A percentile compares a stretch with the other conserved stretches of the same genome.
Evolutionary conservation across 2,113 vertebrate genomes (phyloP).

Genomic region (Passer montanus): DNA sequence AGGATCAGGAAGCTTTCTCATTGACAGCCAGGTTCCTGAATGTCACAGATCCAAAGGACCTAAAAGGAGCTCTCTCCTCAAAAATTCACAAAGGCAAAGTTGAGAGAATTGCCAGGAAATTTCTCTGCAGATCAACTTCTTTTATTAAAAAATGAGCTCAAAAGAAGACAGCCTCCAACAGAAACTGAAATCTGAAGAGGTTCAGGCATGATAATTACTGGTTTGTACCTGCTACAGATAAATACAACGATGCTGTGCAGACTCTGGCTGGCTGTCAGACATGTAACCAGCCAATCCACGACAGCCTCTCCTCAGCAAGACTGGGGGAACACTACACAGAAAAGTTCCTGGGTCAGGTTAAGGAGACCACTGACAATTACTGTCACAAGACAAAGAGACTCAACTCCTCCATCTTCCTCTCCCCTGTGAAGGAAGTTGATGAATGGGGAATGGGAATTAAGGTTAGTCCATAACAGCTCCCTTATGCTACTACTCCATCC

Average conservation of each 20-base stretch:
- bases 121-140: neutral
- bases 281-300: neutral
- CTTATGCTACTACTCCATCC: too few relatives aligned
- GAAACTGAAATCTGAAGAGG: neutral
- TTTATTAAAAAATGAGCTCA: neutral
- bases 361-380: neutral
- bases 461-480: neutral
- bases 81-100: neutral
- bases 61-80: neutral
- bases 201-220: neutral
- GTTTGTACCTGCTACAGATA: neutral
- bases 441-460: neutral
- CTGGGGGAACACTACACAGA: accelerated
- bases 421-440: too few relatives aligned
- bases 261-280: neutral
- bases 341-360: neutral
- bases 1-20: neutral
- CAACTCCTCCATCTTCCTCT: neutral
- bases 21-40: neutral
- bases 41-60: neutral
- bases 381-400: neutral
- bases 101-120: neutral
- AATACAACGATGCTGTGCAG: accelerated
- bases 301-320: neutral
- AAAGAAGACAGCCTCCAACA: neutral